Conservation (phyloP, 2,888 invertebrate species). For the Xanthorhoe spadicearia region DNA sequence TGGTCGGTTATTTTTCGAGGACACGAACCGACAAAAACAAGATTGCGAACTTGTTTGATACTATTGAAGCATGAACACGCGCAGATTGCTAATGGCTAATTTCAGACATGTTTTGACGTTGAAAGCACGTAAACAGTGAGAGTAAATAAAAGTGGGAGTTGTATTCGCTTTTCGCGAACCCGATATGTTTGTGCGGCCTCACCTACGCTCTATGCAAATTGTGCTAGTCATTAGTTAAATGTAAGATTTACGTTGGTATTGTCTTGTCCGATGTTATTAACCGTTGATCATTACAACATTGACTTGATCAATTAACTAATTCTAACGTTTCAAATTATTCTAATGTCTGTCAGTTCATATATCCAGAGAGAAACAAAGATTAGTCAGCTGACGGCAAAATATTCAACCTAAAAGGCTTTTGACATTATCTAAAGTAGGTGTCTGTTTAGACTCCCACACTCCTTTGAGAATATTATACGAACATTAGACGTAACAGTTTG, state of each 20-base stretch:
- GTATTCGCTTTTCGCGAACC: slow-evolving; percentile 48
- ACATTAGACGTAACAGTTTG: neutral
- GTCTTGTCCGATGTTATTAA: neutral
- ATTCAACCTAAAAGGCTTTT: slow-evolving; percentile 41
- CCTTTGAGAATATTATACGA: neutral
- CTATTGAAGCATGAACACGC: slow-evolving; percentile 51
- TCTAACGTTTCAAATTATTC: neutral
- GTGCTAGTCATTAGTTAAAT: slow-evolving; percentile 48
- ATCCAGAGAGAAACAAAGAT: neutral
- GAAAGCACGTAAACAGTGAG: slow-evolving; percentile 50
- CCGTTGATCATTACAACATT: neutral
- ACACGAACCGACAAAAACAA: slow-evolving; percentile 67
- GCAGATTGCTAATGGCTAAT: slow-evolving; percentile 48
- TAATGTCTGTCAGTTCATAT: neutral
- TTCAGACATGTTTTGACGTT: slow-evolving; percentile 52
- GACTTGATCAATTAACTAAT: neutral
- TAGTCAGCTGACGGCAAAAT: neutral
- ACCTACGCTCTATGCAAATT: slow-evolving; percentile 40
- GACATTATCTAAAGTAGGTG: slow-evolving; percentile 38
- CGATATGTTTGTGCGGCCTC: slow-evolving; percentile 52
- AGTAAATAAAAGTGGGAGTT: slow-evolving; percentile 50
- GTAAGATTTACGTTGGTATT: slow-evolving; percentile 44
- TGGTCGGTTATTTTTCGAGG: slow-evolving; percentile 79
- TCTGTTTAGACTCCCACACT: slow-evolving; percentile 4
- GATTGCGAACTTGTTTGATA: slow-evolving; percentile 67